Conservation (phyloP, 53 echinoderm and acorn worm genomes). For the Arbacia lixula region DNA sequence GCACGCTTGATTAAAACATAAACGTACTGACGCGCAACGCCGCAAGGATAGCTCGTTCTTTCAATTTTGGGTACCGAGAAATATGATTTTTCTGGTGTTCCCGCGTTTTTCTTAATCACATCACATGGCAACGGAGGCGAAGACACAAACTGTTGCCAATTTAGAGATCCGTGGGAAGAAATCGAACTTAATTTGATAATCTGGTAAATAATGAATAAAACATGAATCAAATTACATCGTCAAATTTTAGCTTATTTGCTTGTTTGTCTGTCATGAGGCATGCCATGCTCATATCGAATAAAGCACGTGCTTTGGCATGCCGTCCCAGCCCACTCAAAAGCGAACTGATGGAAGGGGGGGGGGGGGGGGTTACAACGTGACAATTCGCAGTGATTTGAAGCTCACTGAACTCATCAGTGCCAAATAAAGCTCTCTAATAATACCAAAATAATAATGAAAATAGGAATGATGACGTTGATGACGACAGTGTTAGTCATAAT, state of each 20-base stretch:
- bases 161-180: conserved; percentile 9
- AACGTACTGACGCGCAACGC: not conserved
- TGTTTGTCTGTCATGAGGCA: no score
- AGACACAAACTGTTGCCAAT: conserved; percentile 48
- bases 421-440: no score
- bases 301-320: no score
- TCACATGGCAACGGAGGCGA: conserved; percentile 22
- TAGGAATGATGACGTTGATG: no score
- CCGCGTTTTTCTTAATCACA: conserved; percentile 13
- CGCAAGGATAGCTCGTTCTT: not conserved
- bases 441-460: no score
- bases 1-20: conserved; percentile 27
- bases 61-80: not conserved
- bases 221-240: conserved; percentile 46
- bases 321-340: no score
- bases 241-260: not conserved
- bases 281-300: no score
- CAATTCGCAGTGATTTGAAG: no score
- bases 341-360: no score
- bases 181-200: conserved; percentile 60
- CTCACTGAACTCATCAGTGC: no score
- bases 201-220: conserved; percentile 42
- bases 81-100: conserved; percentile 31
- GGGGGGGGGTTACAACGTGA: no score
- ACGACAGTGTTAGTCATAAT: no score